Percentiles rank a stretch among this genome's conserved stretches.
Conservation (phyloP, 1,140 invertebrate genomes). For the Drosophila micromelanica region DNA sequence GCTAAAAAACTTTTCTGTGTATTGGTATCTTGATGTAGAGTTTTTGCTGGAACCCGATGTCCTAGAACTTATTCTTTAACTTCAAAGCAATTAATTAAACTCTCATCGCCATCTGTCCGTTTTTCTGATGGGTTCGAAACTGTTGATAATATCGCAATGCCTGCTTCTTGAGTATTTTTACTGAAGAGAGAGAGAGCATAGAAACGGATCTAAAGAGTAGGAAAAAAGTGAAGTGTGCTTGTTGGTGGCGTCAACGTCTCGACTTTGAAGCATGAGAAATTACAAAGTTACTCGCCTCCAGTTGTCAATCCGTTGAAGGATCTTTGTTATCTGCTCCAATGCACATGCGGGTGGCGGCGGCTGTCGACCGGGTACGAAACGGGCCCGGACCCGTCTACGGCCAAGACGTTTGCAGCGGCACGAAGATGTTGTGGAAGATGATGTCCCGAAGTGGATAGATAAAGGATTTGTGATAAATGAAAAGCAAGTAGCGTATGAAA, state of each 20-base stretch:
- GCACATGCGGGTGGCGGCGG: constrained; percentile 63
- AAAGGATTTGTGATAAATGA: constrained; percentile 83
- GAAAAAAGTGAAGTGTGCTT: constrained; percentile 43
- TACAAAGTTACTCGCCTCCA: constrained; percentile 74
- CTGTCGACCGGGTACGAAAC: neutral
- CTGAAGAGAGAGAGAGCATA: constrained; percentile 4
- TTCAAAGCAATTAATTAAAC: neutral
- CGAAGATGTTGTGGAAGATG: constrained; percentile 65
- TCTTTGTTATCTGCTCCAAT: constrained; percentile 78
- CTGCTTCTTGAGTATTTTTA: neutral
- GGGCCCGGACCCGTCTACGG: constrained; percentile 15
- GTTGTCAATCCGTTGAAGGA: constrained; percentile 80
- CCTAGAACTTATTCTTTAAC: neutral
- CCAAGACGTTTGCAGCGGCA: constrained; percentile 61
- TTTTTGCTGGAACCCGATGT: neutral
- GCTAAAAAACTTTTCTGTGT: no score
- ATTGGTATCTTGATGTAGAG: no score
- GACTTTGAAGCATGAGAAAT: constrained; percentile 65
- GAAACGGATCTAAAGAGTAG: constrained; percentile 23
- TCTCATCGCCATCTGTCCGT: neutral
- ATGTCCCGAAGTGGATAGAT: constrained; percentile 76
- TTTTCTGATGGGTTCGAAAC: neutral
- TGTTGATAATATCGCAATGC: neutral
- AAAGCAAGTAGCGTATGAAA: constrained; percentile 80
- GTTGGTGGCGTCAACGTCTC: constrained; percentile 44